Conservation (phyloP, 2,888 invertebrate genomes). For the Disparrhopalites patrizii region DNA sequence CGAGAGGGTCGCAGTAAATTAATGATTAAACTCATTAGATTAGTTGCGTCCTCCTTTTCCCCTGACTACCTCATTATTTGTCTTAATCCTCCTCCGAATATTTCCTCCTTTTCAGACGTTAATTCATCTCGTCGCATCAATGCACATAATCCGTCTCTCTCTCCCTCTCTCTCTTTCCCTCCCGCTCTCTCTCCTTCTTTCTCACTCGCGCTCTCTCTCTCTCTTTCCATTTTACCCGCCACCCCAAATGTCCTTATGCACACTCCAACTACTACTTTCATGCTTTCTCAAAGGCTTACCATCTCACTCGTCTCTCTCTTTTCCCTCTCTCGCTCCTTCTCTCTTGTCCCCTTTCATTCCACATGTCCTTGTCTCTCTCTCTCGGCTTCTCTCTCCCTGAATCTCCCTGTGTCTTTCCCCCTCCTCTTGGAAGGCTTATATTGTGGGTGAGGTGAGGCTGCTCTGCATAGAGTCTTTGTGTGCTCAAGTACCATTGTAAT, state of each 20-base stretch:
- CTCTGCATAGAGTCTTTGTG: too few species aligned
- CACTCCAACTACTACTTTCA: too few species aligned
- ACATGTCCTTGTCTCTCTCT: background rate
- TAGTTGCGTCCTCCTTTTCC: slow-evolving; percentile 27
- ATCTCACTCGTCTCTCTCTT: background rate
- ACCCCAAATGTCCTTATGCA: too few species aligned
- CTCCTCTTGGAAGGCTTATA: too few species aligned
- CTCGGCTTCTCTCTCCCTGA: background rate
- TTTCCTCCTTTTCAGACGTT: slow-evolving; percentile 26
- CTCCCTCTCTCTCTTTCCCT: too few species aligned
- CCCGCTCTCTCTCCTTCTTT: too few species aligned
- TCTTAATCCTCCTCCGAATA: slow-evolving; percentile 16
- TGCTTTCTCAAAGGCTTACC: too few species aligned
- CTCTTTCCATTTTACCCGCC: slow-evolving; percentile 21
- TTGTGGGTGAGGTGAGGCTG: too few species aligned
- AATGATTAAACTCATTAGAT: slow-evolving; percentile 33
- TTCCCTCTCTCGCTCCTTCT: slow-evolving; percentile 10
- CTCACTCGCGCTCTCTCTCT: too few species aligned
- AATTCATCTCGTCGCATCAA: slow-evolving; percentile 29
- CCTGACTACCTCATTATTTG: slow-evolving; percentile 28
- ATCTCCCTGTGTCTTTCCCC: background rate
- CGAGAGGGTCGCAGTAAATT: slow-evolving; percentile 26
- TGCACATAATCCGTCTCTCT: slow-evolving; percentile 27
- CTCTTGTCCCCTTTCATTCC: background rate
- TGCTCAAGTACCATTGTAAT: background rate